Evolutionary conservation across 2,888 invertebrate species (phyloP), one percentile per base, ranked within the genome.

Genomic region (Dascillus cervinus): DNA sequence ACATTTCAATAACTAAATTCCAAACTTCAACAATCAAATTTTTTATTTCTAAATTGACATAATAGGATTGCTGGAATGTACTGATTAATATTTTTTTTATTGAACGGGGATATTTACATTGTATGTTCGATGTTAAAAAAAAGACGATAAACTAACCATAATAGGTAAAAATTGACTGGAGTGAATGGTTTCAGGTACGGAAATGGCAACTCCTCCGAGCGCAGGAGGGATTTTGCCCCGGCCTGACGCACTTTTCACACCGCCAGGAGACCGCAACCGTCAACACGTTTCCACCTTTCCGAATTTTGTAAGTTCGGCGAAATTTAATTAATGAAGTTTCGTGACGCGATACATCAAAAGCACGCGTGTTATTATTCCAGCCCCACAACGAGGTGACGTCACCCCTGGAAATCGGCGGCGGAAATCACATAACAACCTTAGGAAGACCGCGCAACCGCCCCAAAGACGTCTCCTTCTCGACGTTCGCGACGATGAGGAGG

Each of bases 401-500:
- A 13, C 48, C 56, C 3, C 49, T 53, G 13, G 57, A 58, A 58
- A 60, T 51, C 20, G 43, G 46, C 26, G 34, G 30, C 12, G 32
- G 22, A 13, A 37, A 41, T 12, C 49, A 46, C 29, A 62, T 50
- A 31, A 44, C 47, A 31, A 60, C 56, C 22, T 43, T 64, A 27
- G 64, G 64, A 9, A 50, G 63, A 36, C 46, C 58, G 26, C 45
- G 61, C 22, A 52, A 52, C 12, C 51, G 63, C 45, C 59, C 58
- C 22, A 55, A 57, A 37, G 59, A 70, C 14, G 69, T 69, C 21
- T 55, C 70, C 21, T 32, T 70, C 66, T 25, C 72, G 62, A 60
- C 71, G 60, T 61, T 73, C 65, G 68, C 75, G 58, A 39, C 75
- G 62, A 67, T 75, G 50, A 70, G 78, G 62, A 74, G 79, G 66